Percentiles rank a stretch among this genome's conserved stretches.
Conservation (phyloP, 2,113 vertebrate species). For the Halichoerus grypus region DNA sequence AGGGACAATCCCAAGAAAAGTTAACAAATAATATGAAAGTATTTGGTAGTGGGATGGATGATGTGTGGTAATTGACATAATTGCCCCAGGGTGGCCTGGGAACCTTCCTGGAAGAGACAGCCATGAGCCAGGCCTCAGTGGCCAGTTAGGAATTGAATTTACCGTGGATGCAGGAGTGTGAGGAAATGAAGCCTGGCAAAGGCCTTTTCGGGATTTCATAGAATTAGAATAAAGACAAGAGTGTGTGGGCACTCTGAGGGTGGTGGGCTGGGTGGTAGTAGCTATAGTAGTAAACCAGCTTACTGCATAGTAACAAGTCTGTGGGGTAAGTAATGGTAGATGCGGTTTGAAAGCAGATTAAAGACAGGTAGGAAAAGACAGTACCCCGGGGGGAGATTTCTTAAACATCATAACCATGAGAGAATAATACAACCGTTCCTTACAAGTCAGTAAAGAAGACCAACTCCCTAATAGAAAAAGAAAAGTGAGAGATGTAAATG, state of each 20-base stretch:
- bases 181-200: not conserved
- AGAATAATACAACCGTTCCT: not conserved
- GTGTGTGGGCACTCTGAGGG: not conserved
- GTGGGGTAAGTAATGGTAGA: not conserved
- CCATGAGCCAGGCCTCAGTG: not conserved
- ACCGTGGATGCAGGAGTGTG: not conserved
- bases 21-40: not conserved
- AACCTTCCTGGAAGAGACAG: not conserved
- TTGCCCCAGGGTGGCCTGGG: not conserved
- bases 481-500: not conserved
- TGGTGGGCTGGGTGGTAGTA: not conserved
- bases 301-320: not conserved
- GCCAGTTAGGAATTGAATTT: not conserved
- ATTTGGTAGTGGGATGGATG: not conserved
- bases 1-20: not conserved
- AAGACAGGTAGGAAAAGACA: not conserved
- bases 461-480: not conserved
- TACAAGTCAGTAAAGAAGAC: not conserved
- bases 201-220: not conserved
- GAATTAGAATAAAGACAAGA: not conserved
- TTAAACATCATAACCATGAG: not conserved
- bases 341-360: not conserved
- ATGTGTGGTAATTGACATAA: not conserved
- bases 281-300: not conserved
- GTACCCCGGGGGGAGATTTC: not conserved